These are phyloP conservation scores for Bradypus variegatus DNA, from an alignment of 2,797 vertebrate species.

Conservation along the genomic window DNA sequence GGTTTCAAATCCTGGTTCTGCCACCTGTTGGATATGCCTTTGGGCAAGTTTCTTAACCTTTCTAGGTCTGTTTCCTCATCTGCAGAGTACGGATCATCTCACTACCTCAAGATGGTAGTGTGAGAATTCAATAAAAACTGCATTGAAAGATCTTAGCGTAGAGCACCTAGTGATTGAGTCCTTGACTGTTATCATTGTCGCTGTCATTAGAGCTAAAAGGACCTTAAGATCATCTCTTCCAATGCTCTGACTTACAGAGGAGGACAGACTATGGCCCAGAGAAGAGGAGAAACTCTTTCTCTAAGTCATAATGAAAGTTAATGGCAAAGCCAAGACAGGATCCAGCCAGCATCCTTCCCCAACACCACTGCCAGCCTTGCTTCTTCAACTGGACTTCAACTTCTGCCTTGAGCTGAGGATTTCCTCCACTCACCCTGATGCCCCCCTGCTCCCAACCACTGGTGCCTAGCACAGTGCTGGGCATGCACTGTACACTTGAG, in stretches of 20 bases:
- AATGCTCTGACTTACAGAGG: not conserved
- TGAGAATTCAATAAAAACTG: not conserved
- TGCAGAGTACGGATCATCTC: too few relatives aligned
- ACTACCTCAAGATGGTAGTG: too few relatives aligned
- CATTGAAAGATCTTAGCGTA: not conserved
- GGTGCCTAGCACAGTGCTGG: fast-evolving
- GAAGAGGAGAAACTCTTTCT: not conserved
- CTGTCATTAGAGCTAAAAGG: not conserved
- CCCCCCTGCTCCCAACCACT: not conserved
- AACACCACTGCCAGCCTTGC: not conserved
- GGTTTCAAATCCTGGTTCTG: not conserved
- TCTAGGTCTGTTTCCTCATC: not conserved
- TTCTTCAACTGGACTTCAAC: not conserved
- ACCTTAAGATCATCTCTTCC: not conserved
- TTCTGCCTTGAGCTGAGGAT: not conserved
- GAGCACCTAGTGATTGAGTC: not conserved
- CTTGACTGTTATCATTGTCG: too few relatives aligned
- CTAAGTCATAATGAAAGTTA: not conserved
- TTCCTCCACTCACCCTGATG: too few relatives aligned
- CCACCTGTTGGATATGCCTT: not conserved
- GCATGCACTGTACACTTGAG: fast-evolving
- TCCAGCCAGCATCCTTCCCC: not conserved
- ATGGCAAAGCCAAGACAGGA: not conserved
- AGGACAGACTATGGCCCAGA: not conserved
- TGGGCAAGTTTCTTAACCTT: not conserved